Percentiles rank a stretch among this genome's conserved stretches.
Evolutionary conservation across 2,797 vertebrate species (phyloP).

Genomic region (Liparis tanakae): DNA sequence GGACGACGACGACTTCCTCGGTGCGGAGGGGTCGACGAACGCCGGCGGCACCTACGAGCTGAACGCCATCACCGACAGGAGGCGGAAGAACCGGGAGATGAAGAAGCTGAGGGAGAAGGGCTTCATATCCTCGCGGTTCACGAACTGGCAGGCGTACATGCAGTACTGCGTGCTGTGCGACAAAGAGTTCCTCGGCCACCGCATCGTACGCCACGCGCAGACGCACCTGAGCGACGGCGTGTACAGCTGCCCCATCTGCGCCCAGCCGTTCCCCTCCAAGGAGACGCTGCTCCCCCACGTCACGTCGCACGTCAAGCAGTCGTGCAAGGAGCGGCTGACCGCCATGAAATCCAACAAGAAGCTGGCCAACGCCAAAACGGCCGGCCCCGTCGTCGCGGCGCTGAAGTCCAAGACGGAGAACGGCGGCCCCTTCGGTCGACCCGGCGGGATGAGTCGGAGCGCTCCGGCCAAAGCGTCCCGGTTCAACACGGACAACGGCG

Average conservation of each 20-base stretch:
- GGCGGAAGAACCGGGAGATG: slow-evolving; percentile 91
- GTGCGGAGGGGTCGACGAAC: slow-evolving; percentile 80
- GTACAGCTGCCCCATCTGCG: slow-evolving; percentile 96
- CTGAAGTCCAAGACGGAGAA: slow-evolving; percentile 89
- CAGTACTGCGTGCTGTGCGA: slow-evolving; percentile 98
- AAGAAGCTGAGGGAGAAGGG: slow-evolving; percentile 93
- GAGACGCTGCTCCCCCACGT: slow-evolving; percentile 95
- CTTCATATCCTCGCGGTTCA: slow-evolving; percentile 93
- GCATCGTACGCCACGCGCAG: slow-evolving; percentile 97
- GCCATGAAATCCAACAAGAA: slow-evolving; percentile 93
- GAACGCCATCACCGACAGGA: slow-evolving; percentile 85
- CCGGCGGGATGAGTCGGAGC: slow-evolving; percentile 79
- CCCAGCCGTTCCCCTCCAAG: slow-evolving; percentile 92
- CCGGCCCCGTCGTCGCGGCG: slow-evolving; percentile 74
- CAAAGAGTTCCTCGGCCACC: slow-evolving; percentile 96
- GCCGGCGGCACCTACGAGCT: slow-evolving; percentile 86
- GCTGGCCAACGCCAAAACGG: slow-evolving; percentile 85
- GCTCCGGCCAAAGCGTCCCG: slow-evolving; percentile 74
- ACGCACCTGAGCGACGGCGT: slow-evolving; percentile 91
- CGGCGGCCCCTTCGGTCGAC: slow-evolving; percentile 82
- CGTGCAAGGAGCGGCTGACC: slow-evolving; percentile 93
- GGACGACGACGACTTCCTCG: slow-evolving; percentile 85
- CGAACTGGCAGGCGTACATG: slow-evolving; percentile 99
- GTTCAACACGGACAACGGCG: slow-evolving; percentile 75
- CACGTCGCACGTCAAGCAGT: slow-evolving; percentile 94